phyloP scores from a whole-genome alignment of 2,888 invertebrate species.

The Heliconius sara region DNA sequence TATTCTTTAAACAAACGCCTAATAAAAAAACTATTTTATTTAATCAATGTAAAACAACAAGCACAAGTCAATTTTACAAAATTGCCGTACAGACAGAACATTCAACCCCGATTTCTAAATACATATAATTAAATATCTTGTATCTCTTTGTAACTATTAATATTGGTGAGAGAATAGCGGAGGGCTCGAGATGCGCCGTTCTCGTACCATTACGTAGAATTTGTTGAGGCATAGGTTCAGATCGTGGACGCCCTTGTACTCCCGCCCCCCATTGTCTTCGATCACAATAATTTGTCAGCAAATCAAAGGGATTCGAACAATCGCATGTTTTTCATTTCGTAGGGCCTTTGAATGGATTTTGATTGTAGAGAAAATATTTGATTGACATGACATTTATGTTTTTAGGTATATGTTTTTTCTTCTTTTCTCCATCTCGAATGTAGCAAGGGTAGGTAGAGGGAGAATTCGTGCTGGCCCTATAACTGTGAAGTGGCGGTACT shows the following conservation, averaged over 20 bases:
- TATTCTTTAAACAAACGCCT: too few relatives aligned
- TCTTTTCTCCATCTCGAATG: not conserved
- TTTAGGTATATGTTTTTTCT: not conserved
- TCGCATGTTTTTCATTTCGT: slow-evolving; percentile 73
- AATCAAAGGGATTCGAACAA: slow-evolving; percentile 81
- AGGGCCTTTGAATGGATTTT: slow-evolving; percentile 36
- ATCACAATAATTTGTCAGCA: slow-evolving; percentile 80
- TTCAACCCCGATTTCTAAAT: not conserved
- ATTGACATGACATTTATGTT: slow-evolving; percentile 39
- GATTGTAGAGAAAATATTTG: slow-evolving; percentile 39
- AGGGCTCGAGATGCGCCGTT: slow-evolving; percentile 16
- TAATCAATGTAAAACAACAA: not conserved
- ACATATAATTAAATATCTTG: slow-evolving; percentile 8
- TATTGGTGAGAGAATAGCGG: slow-evolving; percentile 16
- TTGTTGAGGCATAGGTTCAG: slow-evolving; percentile 28
- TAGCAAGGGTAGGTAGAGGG: too few relatives aligned
- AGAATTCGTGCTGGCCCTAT: too few relatives aligned
- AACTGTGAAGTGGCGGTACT: too few relatives aligned
- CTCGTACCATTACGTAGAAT: slow-evolving; percentile 40
- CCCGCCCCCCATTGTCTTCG: slow-evolving; percentile 79
- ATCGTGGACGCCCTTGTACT: slow-evolving; percentile 56
- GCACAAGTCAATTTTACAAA: not conserved
- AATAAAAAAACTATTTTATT: not conserved
- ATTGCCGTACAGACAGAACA: not conserved
- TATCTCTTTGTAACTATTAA: not conserved